These are phyloP conservation scores for Nasonia vitripennis DNA, from an alignment of 1,140 invertebrate genomes.

Conservation along the genomic window DNA sequence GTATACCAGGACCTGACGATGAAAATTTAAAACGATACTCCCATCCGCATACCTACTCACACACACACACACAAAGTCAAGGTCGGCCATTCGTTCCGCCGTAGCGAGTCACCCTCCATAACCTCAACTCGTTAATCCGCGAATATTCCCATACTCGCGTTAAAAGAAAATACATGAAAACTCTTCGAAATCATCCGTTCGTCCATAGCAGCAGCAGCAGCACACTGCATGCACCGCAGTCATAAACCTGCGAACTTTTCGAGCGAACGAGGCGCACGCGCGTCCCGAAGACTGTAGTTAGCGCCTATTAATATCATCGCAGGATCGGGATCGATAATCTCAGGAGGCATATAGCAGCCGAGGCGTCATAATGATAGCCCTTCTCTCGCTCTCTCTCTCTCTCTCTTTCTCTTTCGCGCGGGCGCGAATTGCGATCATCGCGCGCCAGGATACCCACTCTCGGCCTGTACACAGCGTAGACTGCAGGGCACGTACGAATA, in stretches of 20 bases:
- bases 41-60: no score
- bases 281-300: constrained; percentile 68
- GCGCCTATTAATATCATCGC: constrained; percentile 72
- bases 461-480: background rate
- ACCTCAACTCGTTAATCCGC: no score
- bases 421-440: background rate
- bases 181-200: no score
- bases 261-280: constrained; percentile 45
- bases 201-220: no score
- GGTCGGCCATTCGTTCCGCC: no score
- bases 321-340: constrained; percentile 71
- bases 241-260: background rate
- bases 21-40: no score
- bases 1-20: no score
- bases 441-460: background rate
- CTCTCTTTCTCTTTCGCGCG: constrained; percentile 52
- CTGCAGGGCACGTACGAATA: constrained; percentile 61
- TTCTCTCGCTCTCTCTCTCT: constrained; percentile 50
- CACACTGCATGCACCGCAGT: no score
- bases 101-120: no score
- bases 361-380: constrained; percentile 70
- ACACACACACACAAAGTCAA: no score
- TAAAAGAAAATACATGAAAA: no score
- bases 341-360: constrained; percentile 55
- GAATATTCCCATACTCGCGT: no score